Conservation (phyloP, 2,113 vertebrate genomes). For the Sus scrofa region DNA sequence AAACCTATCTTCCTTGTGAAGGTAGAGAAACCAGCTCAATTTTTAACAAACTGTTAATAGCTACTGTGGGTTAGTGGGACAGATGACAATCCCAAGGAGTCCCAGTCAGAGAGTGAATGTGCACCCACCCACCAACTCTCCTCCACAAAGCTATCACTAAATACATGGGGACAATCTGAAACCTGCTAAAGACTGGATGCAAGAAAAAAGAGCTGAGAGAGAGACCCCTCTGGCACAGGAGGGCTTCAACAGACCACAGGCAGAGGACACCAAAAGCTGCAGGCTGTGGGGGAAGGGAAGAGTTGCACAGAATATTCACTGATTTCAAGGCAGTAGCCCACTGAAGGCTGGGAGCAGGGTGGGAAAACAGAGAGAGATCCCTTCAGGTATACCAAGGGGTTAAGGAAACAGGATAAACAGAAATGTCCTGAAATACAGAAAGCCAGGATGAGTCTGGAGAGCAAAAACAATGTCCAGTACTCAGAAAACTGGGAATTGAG, state of each 20-base stretch:
- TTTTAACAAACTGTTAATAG: not conserved
- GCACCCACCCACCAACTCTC: not conserved
- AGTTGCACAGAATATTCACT: not conserved
- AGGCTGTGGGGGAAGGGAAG: accelerated
- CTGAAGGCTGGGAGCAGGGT: not conserved
- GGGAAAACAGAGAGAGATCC: not conserved
- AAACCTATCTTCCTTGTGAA: not conserved
- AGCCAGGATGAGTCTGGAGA: not conserved
- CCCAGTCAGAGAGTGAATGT: not conserved
- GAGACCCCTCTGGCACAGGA: not conserved
- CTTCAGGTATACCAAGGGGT: not conserved
- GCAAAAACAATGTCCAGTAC: not conserved
- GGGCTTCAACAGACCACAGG: not conserved
- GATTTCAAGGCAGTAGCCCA: not conserved
- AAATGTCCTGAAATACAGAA: not conserved
- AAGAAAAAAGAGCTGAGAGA: not conserved
- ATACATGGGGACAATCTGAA: too few species aligned
- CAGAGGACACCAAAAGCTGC: not conserved
- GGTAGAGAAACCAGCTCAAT: not conserved
- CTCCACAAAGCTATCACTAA: not conserved
- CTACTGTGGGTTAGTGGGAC: not conserved
- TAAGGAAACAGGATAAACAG: not conserved
- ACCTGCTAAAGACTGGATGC: not conserved
- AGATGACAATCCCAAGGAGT: not conserved
- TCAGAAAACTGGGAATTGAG: slow-evolving; percentile 14